Base-by-base conservation (phyloP, 1,140 invertebrate genomes). In the Sinella curviseta region DNA sequence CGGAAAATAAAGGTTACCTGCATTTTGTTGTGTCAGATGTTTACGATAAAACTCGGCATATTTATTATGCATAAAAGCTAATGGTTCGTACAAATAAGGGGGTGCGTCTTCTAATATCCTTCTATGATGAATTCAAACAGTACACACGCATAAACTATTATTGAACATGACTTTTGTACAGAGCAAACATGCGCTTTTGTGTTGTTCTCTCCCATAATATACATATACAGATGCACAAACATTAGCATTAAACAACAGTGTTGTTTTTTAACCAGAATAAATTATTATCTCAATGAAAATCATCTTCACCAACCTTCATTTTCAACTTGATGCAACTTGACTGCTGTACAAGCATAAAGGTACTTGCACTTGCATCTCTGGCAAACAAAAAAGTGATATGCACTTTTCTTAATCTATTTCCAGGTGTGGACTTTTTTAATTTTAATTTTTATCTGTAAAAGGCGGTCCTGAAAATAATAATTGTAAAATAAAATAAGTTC, bases 381-480 rank as follows among this genome's bases (percentile, higher is more conserved):
- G 24, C 30, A 70, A 70, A 31, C 31, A 70, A 70, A 70, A 31
- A 8, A 30, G 31, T 8, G 39, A 70, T 33, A 70, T 33, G 14
- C 26, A 70, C 65, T 12, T 70, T 70, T 33, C 12, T 14, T 12
- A 70, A 31, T 70, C 26, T 70, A 30, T 70, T 70, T 70, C 65
- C 65, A 70, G 65, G 65, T 65, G 57, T 33, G 26, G 65, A 70
- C 65, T 70, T 48, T 48, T 48, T 48, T 31, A 30, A 70, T 70
- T 70, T 70, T 70, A 31, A 70, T 33, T 70, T 65, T 70, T 70
- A 70, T 70, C 65, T 33, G 65, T 70, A 70, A 70, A 70, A 33
- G 65, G 65, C 65, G 65, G 8, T 70, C 26, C 65, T 70, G 26
- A 8, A 65, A 70, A 2, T 14, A 70, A 70, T 70, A 70, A 70